Evolutionary conservation across 2,113 vertebrate species (phyloP), one percentile per base, ranked within the genome.

Genomic region (Indri indri): DNA sequence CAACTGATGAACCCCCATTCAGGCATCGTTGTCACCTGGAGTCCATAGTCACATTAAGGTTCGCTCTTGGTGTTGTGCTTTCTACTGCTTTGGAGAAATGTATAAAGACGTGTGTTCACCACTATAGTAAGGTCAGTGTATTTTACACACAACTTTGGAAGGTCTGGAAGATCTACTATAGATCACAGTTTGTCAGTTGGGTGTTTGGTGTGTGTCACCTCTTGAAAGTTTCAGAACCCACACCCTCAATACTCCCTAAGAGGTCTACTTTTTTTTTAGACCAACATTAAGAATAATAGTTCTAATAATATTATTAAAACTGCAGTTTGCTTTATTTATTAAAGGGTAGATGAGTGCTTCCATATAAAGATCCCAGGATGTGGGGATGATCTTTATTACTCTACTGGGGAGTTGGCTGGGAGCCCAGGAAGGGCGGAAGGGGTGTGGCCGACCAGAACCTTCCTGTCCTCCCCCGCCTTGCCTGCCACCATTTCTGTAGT

Each of bases 141-240:
- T 76, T 91, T 37, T 76, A n/a, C 37, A 66, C n/a, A n/a, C 50
- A 34, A 73, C 34, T 68, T 77, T 83, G 30, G 65, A 88, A 91
- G 65, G 71, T 37, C 27, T 18, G 6, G 70, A 32, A 32, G 42
- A 85, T 65, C 61, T 77, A 22, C 6, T 66, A 12, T 27, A 40
- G 85, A 83, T 59, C 18, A 71, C 16, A 70, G 7, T 61, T 63
- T 89, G 20, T 89, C 34, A 81, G 10, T n/a, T 91, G 59, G 27
- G 79, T 54, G 9, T 27, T 90, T 87, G 27, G n/a, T 84, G 6
- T 90, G 34, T 77, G 0, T 70, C 9, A 71, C 22, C 10, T 77
- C 7, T 34, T 27, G 13, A 40, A 74, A 82, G 54, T 94, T 90
- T 93, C 8, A 73, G 45, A 14, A 76, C 16, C 4, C 10, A 12